Percentiles rank a stretch among this genome's conserved stretches.
Conservation (phyloP, 2,797 vertebrate species). For the Pantherophis alleghaniensis region DNA sequence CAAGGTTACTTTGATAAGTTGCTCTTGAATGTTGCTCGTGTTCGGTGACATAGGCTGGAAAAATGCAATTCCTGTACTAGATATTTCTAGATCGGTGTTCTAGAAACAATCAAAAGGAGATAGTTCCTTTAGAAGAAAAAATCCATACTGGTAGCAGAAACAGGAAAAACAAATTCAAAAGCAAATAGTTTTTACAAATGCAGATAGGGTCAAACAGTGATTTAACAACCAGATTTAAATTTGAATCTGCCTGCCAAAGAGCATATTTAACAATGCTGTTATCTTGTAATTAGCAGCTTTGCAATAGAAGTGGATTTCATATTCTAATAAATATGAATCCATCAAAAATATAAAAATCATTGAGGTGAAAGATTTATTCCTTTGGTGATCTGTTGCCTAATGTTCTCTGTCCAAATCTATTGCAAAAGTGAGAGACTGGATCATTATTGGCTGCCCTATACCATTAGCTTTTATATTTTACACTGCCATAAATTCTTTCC, state of each 20-base stretch:
- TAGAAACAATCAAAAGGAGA: background rate
- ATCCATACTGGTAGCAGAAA: background rate
- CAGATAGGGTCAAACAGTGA: background rate
- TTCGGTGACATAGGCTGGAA: background rate
- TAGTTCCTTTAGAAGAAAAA: background rate
- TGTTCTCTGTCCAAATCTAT: background rate
- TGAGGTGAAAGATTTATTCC: background rate
- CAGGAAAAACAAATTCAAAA: background rate
- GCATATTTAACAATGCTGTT: background rate
- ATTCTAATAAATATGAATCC: background rate
- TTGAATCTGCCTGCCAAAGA: background rate
- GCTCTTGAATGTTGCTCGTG: background rate
- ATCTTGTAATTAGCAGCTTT: background rate
- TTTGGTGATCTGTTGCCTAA: background rate
- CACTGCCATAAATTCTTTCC: background rate
- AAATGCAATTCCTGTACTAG: background rate
- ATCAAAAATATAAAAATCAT: background rate
- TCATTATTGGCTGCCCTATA: background rate
- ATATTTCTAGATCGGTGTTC: background rate
- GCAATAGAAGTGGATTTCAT: background rate
- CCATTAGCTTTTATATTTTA: background rate
- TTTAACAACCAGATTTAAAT: background rate
- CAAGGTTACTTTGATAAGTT: conserved; percentile 1
- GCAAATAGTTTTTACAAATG: background rate
- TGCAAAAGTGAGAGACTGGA: background rate